A percentile compares a stretch with the other conserved stretches of the same genome.
Evolutionary conservation across 2,113 vertebrate genomes (phyloP).

Genomic region (Prunella fulvescens): DNA sequence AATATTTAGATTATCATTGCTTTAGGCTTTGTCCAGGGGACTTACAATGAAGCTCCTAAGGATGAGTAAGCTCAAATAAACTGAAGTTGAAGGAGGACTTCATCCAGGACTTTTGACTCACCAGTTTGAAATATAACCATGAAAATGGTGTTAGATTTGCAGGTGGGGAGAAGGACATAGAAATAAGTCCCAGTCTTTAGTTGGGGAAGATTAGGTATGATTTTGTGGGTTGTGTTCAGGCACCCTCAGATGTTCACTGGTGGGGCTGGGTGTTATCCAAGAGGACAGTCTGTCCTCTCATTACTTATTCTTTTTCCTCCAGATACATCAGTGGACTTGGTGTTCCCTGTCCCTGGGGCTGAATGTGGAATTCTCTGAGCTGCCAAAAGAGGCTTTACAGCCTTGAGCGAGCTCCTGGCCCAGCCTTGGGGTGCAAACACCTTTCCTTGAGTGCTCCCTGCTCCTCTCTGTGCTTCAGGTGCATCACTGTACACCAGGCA

Average conservation of each 20-base stretch:
- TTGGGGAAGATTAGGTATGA: not conserved
- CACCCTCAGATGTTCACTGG: not conserved
- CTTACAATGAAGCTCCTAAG: not conserved
- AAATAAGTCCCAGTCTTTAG: not conserved
- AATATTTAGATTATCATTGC: not conserved
- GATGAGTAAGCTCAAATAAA: not conserved
- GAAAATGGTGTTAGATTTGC: not conserved
- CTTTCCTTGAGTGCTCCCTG: not conserved
- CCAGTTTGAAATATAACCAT: not conserved
- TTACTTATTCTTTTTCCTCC: not conserved
- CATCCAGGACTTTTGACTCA: not conserved
- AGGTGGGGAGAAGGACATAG: not conserved
- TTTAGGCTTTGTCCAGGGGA: not conserved
- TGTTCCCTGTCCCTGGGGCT: not conserved
- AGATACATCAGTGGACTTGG: not conserved
- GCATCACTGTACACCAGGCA: not conserved
- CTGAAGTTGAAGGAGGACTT: not conserved
- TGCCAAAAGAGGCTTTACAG: not conserved
- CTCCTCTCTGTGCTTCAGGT: not conserved
- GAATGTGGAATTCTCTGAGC: not conserved
- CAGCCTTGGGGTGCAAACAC: not conserved
- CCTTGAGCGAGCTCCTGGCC: not conserved
- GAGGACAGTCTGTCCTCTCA: not conserved
- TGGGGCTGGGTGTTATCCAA: not conserved
- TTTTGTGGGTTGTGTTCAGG: not conserved